A percentile compares a stretch with the other conserved stretches of the same genome.
phyloP scores from a whole-genome alignment of 2,888 invertebrate species.

The Standfussiana lucernea region DNA sequence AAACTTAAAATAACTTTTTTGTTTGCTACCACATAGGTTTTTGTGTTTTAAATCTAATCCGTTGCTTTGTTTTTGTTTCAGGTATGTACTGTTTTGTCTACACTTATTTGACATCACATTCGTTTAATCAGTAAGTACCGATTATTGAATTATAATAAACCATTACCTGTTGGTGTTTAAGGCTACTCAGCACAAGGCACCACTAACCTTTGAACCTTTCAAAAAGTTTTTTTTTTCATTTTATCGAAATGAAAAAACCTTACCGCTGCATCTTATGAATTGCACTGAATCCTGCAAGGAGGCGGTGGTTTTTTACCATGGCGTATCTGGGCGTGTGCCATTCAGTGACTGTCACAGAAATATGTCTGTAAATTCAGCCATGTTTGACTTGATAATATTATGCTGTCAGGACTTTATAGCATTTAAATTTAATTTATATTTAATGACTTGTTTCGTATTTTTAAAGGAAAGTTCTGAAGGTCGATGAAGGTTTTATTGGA shows the following conservation, averaged over 20 bases:
- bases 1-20: background rate
- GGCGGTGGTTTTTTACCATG: conserved; percentile 46
- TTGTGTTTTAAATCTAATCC: background rate
- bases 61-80: conserved; percentile 37
- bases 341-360: conserved; percentile 81
- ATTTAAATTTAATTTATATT: conserved; percentile 53
- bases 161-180: background rate
- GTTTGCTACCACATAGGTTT: background rate
- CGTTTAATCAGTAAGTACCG: conserved; percentile 16
- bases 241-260: background rate
- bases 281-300: conserved; percentile 34
- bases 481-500: conserved; percentile 8
- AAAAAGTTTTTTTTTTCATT: background rate
- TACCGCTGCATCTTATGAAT: conserved; percentile 20
- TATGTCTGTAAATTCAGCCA: conserved; percentile 67
- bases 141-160: background rate
- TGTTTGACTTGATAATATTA: conserved; percentile 69
- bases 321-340: conserved; percentile 74
- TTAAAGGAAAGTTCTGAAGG: conserved; percentile 1
- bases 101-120: background rate
- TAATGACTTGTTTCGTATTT: conserved; percentile 44
- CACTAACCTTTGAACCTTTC: background rate
- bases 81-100: conserved; percentile 31
- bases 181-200: background rate
- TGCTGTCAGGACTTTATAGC: conserved; percentile 40